Base-by-base conservation (phyloP, 1,140 invertebrate genomes). In the Drosophila prosaltans region DNA sequence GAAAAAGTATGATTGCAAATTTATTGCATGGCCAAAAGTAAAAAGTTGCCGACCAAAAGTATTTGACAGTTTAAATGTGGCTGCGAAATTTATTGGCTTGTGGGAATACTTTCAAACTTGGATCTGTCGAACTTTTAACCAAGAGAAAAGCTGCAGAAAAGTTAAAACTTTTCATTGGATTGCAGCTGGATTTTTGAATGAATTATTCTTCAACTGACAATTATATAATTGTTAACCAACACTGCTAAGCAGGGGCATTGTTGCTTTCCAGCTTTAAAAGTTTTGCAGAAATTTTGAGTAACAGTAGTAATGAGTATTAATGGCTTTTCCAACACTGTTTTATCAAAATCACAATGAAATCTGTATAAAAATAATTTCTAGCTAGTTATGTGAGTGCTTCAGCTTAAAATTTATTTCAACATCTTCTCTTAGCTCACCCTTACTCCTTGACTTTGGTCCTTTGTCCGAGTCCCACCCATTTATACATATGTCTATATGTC, bases 31-130 rank as follows among this genome's bases (percentile, higher is more conserved):
- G 26, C 58, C 62, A 68, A 65, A 85, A 78, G 71, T 76, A 70
- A 85, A 82, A 85, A 86, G 79, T 70, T 78, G 69, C 72, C 73
- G 59, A 67, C 45, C 45, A 26, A 51, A 51, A 79, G 80, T 60
- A 39, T 78, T 72, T 86, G 81, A 85, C 81, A 85, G 81, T 24
- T 70, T 78, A 63, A 81, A 76, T 80, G 62, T 74, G 69, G 65
- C 66, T 74, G 26, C 58, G 39, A 60, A 69, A 75, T 75, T 75
- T 75, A 75, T 75, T 48, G 65, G 75, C 72, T 67, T 39, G 6
- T 26, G 45, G 45, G 4, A 51, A 26, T 6, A 51, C 21, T 51
- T 51, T 51, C 9, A 51, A 26, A 51, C 21, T 26, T 51, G 16
- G 7, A 48, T 48, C 11, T 48, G 7, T 48, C n/a, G 45, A 51